These are phyloP conservation scores for Aphis gossypii DNA, from an alignment of 1,140 invertebrate genomes.

Conservation along the genomic window DNA sequence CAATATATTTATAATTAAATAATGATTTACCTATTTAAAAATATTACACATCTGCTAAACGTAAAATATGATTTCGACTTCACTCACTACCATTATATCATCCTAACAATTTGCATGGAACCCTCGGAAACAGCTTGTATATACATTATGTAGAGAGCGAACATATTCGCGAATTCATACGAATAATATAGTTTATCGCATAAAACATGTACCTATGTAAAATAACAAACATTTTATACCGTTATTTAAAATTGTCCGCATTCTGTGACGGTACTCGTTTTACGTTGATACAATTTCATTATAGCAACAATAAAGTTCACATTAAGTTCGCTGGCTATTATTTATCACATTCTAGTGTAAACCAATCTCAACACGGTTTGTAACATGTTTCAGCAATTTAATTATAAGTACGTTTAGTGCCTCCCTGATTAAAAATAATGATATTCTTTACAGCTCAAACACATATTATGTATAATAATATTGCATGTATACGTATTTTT, in stretches of 20 bases:
- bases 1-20: not conserved
- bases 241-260: not conserved
- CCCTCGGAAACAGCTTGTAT: not conserved
- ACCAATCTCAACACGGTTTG: not conserved
- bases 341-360: not conserved
- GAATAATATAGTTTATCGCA: not conserved
- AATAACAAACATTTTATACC: not conserved
- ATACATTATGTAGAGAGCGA: not conserved
- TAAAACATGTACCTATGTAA: not conserved
- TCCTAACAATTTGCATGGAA: not conserved
- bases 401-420: not conserved
- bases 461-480: not conserved
- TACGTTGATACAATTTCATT: not conserved
- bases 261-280: not conserved
- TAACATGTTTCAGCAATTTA: not conserved
- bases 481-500: not conserved
- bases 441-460: not conserved
- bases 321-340: not conserved
- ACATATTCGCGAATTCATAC: too few relatives aligned
- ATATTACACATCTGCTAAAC: not conserved
- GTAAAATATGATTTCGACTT: not conserved
- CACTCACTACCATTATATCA: not conserved
- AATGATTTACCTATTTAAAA: not conserved
- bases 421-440: not conserved
- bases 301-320: not conserved